phyloP scores from a whole-genome alignment of 2,888 invertebrate genomes.

The Silvanus unidentatus region DNA sequence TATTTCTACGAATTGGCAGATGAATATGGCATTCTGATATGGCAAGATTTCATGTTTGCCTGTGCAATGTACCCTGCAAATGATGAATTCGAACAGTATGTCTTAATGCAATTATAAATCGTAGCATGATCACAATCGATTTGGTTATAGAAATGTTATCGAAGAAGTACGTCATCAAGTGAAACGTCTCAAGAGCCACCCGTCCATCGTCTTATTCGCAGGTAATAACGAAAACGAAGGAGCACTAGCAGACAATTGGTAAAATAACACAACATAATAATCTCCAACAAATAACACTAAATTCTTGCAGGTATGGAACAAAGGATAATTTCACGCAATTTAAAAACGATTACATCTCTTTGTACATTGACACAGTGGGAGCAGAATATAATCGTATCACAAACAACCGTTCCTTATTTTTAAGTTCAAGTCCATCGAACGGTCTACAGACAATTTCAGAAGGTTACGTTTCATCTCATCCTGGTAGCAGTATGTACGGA shows the following conservation, averaged over 20 bases:
- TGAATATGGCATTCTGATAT: conserved; percentile 81
- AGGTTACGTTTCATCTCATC: conserved; percentile 71
- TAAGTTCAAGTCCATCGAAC: conserved; percentile 90
- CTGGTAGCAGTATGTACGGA: conserved; percentile 74
- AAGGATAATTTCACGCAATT: conserved; percentile 29
- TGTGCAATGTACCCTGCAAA: conserved; percentile 87
- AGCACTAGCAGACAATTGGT: conserved; percentile 78
- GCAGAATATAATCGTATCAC: conserved; percentile 59
- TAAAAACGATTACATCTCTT: conserved; percentile 67
- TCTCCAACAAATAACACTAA: conserved; percentile 24
- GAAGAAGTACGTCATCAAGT: conserved; percentile 76
- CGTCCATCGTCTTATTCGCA: conserved; percentile 82
- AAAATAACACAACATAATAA: conserved; percentile 28
- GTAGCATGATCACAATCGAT: no score
- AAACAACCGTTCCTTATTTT: conserved; percentile 55
- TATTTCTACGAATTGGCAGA: conserved; percentile 82
- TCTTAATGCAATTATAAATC: conserved; percentile 1
- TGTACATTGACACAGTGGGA: conserved; percentile 75
- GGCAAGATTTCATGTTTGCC: conserved; percentile 97
- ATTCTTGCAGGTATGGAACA: conserved; percentile 53
- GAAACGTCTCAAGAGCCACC: conserved; percentile 72
- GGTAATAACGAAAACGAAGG: conserved; percentile 95
- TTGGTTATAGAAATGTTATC: conserved; percentile 54
- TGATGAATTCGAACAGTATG: conserved; percentile 58
- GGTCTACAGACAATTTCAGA: conserved; percentile 67